A percentile compares a stretch with the other conserved stretches of the same genome.
Evolutionary conservation across 2,888 invertebrate species (phyloP).

Genomic region (Heliconius charithonia): DNA sequence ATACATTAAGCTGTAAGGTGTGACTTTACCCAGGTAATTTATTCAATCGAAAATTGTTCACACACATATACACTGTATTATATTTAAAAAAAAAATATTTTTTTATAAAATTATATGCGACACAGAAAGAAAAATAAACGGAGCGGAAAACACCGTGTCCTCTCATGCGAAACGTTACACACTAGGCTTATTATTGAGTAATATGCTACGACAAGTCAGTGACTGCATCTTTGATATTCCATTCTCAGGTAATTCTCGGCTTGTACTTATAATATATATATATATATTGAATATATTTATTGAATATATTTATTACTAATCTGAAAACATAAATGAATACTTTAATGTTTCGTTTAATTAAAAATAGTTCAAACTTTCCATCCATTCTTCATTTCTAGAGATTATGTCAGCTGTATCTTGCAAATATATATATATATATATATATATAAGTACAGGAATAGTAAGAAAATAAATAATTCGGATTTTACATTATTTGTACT

Average conservation of each 20-base stretch:
- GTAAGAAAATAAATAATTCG: too few relatives aligned
- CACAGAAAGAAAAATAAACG: constrained; percentile 55
- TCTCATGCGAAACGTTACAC: constrained; percentile 61
- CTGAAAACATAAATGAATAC: background rate
- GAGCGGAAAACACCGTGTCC: constrained; percentile 52
- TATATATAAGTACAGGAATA: too few relatives aligned
- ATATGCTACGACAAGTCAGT: constrained; percentile 41
- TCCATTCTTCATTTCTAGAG: background rate
- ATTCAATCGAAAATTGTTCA: background rate
- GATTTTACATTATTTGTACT: too few relatives aligned
- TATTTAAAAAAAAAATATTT: background rate
- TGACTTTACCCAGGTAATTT: background rate
- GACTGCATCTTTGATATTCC: constrained; percentile 24
- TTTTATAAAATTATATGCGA: constrained; percentile 10
- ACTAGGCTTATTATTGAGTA: constrained; percentile 48
- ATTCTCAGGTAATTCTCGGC: background rate
- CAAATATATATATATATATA: too few relatives aligned
- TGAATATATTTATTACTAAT: background rate
- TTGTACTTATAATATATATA: too few relatives aligned
- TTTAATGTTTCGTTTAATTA: background rate
- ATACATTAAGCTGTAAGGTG: constrained; percentile 3
- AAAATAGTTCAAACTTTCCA: background rate
- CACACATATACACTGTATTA: background rate
- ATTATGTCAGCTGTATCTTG: background rate
- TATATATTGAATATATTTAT: too few relatives aligned